Base-by-base conservation (phyloP, 1,140 invertebrate species). In the Colletes latitarsis region DNA sequence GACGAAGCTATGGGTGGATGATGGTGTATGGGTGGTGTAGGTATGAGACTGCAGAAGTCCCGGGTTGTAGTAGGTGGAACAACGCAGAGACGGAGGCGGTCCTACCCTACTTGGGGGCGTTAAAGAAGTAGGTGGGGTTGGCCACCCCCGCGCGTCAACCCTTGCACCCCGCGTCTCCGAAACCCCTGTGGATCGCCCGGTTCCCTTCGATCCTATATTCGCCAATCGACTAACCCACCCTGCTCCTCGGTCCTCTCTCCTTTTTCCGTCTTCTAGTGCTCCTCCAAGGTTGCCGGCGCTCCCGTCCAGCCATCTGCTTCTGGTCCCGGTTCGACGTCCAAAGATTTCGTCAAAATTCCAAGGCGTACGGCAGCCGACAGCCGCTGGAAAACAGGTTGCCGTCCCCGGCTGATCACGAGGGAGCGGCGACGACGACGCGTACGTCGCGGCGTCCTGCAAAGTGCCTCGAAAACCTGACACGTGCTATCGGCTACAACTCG, bases 41-140 rank as follows among this genome's bases (percentile, higher is more conserved):
- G 75, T 89, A 88, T 82, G 90, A 90, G 89, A 85, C 88, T 88
- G 88, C 83, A 89, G 88, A 89, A 91, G 88, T 89, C 88, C 89
- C 89, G 86, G 90, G 88, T 89, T 89, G 89, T 86, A 89, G 92
- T 92, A 92, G 92, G 92, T 92, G 91, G 92, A 91, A 91, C 92
- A 89, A 88, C 88, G 86, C 86, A 89, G 91, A 89, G 87, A 92
- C 91, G 91, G 89, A 92, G 92, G 92, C 92, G 91, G 89, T 92
- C 88, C 92, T 92, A 92, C 90, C 85, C 89, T 88, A 88, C 89
- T 91, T 89, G 91, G 91, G 91, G 92, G 92, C 92, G 92, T 92
- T 92, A 92, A 93, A 92, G 91, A 92, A 91, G 90, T 90, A 87
- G 91, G 84, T 90, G 90, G 90, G 90, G 90, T 89, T 86, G 88